Conservation (phyloP, 2,888 invertebrate species). For the Dromius quadrimaculatus region DNA sequence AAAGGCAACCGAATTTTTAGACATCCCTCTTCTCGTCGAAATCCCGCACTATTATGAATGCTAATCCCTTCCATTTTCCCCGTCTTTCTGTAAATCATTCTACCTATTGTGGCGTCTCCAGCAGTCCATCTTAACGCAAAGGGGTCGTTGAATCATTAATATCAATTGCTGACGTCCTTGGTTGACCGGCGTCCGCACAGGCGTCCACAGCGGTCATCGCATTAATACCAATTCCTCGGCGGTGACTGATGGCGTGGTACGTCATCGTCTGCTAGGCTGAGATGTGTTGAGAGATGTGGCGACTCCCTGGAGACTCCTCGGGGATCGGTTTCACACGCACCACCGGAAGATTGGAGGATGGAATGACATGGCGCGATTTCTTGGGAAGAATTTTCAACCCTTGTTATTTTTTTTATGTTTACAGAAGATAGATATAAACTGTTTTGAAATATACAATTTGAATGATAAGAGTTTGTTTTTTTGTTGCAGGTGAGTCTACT, state of each 20-base stretch:
- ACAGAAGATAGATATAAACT: too few species aligned
- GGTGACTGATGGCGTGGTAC: constrained; percentile 39
- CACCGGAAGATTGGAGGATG: constrained; percentile 22
- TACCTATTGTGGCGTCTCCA: background rate
- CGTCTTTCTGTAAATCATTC: constrained; percentile 1
- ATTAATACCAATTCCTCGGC: constrained; percentile 44
- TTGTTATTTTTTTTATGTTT: too few species aligned
- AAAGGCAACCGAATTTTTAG: too few species aligned
- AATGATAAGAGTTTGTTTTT: too few species aligned
- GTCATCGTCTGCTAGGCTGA: constrained; percentile 9
- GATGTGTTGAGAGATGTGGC: background rate
- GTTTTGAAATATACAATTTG: too few species aligned
- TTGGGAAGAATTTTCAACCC: too few species aligned
- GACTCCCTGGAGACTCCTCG: constrained; percentile 30
- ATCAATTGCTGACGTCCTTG: constrained; percentile 39
- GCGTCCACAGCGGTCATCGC: constrained; percentile 2
- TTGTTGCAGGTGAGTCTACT: too few species aligned
- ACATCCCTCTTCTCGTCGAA: too few species aligned
- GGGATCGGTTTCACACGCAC: constrained; percentile 42
- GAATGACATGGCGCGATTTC: too few species aligned
- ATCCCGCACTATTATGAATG: constrained; percentile 1
- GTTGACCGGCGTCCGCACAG: constrained; percentile 15
- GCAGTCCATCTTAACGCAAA: constrained; percentile 29
- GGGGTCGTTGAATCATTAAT: constrained; percentile 35
- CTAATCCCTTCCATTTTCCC: background rate